Conservation (phyloP, 2,113 vertebrate species). For the Coptodon rendalli region DNA sequence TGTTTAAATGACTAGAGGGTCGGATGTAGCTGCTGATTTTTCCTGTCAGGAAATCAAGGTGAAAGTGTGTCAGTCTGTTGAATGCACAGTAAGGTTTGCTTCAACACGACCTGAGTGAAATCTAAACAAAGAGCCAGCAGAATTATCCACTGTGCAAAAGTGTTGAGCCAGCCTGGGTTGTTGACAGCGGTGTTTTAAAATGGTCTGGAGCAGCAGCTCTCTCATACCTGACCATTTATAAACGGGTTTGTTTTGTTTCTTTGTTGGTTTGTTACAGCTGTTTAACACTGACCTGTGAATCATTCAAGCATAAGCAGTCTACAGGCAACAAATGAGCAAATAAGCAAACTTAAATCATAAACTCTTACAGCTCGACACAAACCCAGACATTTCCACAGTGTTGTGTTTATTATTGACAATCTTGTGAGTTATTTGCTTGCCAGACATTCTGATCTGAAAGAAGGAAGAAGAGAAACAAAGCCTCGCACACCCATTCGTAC, state of each 20-base stretch:
- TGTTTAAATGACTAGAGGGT: background rate
- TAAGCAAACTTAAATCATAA: background rate
- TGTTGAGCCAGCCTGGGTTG: background rate
- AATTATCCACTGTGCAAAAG: background rate
- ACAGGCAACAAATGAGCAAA: fast-evolving
- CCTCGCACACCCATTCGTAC: background rate
- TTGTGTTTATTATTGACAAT: background rate
- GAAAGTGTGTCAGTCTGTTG: background rate
- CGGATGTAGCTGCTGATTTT: background rate
- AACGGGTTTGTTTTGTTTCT: background rate
- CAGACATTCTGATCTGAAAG: background rate
- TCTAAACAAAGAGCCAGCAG: background rate
- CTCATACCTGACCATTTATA: background rate
- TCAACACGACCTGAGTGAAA: background rate
- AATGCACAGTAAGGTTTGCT: background rate
- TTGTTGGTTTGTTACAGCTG: background rate
- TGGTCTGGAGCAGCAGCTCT: background rate
- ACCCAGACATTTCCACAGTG: background rate
- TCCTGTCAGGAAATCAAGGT: background rate
- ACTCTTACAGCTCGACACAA: background rate
- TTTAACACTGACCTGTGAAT: background rate
- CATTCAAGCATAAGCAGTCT: background rate
- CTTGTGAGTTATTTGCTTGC: background rate
- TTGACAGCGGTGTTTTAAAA: background rate
- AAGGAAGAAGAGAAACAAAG: background rate